phyloP scores from a whole-genome alignment of 1,140 invertebrate genomes.

The Drosophila neocordata region DNA sequence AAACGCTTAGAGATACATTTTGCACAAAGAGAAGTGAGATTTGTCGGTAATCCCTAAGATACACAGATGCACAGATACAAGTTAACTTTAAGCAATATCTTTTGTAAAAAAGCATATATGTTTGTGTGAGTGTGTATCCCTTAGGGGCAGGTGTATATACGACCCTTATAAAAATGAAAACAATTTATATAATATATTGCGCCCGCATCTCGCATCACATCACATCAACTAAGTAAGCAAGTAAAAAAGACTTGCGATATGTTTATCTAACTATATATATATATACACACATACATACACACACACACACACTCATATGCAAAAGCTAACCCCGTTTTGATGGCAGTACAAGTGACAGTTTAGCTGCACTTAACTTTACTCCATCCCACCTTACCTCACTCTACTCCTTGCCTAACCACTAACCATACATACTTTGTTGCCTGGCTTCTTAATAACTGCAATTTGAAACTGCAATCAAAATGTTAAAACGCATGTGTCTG shows the following conservation, averaged over 20 bases:
- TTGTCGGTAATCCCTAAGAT: slow-evolving; percentile 60
- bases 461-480: slow-evolving; percentile 68
- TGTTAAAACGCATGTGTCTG: slow-evolving; percentile 44
- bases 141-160: slow-evolving; percentile 52
- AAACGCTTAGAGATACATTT: slow-evolving; percentile 47
- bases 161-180: slow-evolving; percentile 70
- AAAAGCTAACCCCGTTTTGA: slow-evolving; percentile 51
- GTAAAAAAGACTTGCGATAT: slow-evolving; percentile 7
- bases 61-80: slow-evolving; percentile 39
- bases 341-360: slow-evolving; percentile 52
- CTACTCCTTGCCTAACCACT: background rate
- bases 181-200: slow-evolving; percentile 77
- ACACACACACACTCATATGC: slow-evolving; percentile 42
- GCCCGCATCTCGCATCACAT: slow-evolving; percentile 62
- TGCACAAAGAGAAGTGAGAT: slow-evolving; percentile 23
- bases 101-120: slow-evolving; percentile 2
- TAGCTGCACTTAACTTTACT: slow-evolving; percentile 13
- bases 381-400: background rate
- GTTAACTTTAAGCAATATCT: slow-evolving; percentile 23
- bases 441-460: slow-evolving; percentile 58
- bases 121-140: slow-evolving; percentile 26
- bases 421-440: slow-evolving; percentile 20
- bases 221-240: slow-evolving; percentile 36
- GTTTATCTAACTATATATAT: too few species aligned
- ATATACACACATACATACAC: background rate